These are phyloP conservation scores for Drosophila suzukii DNA, from an alignment of 1,140 invertebrate species.

Conservation along the genomic window DNA sequence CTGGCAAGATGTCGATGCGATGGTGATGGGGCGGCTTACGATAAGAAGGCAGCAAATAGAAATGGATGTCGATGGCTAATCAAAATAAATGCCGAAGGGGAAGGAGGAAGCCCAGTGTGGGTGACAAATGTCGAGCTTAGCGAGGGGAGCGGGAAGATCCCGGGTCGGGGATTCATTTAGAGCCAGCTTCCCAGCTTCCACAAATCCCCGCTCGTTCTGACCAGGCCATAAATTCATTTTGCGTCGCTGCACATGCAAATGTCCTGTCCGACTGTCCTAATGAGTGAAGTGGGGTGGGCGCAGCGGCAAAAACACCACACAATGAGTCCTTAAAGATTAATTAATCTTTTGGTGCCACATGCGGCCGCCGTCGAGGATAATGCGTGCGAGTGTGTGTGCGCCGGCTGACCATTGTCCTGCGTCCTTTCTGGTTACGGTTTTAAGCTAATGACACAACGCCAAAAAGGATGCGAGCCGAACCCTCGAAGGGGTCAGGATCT, in stretches of 20 bases:
- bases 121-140: conserved; percentile 49
- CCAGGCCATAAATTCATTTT: conserved; percentile 70
- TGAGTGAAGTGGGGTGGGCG: not conserved
- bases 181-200: not conserved
- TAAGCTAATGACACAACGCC: conserved; percentile 80
- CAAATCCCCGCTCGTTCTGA: conserved; percentile 8
- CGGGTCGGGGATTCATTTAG: not conserved
- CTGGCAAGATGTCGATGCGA: conserved; percentile 2
- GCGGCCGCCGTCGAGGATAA: conserved; percentile 54
- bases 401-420: conserved; percentile 3
- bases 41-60: conserved; percentile 78
- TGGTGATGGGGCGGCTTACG: conserved; percentile 55
- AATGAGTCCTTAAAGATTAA: conserved; percentile 84
- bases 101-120: not conserved
- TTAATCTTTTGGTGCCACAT: conserved; percentile 84
- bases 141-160: too few species aligned
- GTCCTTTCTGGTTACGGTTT: conserved; percentile 33
- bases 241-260: conserved; percentile 72
- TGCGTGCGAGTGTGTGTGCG: conserved; percentile 31
- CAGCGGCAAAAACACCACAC: conserved; percentile 45
- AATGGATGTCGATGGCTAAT: conserved; percentile 82
- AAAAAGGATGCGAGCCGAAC: conserved; percentile 65
- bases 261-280: conserved; percentile 39
- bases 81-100: conserved; percentile 74
- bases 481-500: not conserved